Base-by-base conservation (phyloP, 1,140 invertebrate genomes). In the Drosophila tani region DNA sequence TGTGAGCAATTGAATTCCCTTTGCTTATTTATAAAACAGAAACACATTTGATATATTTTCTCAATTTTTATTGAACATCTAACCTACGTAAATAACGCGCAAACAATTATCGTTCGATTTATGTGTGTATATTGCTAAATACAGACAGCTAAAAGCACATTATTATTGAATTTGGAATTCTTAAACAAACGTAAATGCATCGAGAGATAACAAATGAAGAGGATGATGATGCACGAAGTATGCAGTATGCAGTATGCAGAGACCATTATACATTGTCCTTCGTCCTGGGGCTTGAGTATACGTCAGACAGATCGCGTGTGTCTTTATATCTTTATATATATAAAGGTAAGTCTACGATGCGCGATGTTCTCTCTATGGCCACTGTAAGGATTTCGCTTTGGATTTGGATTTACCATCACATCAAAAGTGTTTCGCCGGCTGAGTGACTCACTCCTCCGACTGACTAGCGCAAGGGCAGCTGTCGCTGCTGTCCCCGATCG, bases 401-500 rank as follows among this genome's bases (percentile, higher is more conserved):
- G 58, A 45, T 68, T 64, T 50, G 51, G 57, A 41, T 57, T 40
- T 56, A 60, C 40, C 66, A 68, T 68, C 63, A 68, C 68, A 60
- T 71, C 35, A 11, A 46, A 9, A 65, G 17, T 62, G n/a, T n/a
- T n/a, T 70, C 8, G 12, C 40, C 38, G 32, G 40, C 49, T 46
- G 43, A 40, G 60, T 17, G 24, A 56, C 41, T 49, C 59, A 75
- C 69, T 38, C 41, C 17, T 4, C 35, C 29, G 43, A 2, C 32
- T 56, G 71, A 55, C 75, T 83, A 91, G 35, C 88, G 88, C 32
- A 87, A 43, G n/a, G 75, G 77, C 12, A 91, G 85, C 56, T 92
- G 91, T 15, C 91, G 82, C 46, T 92, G 91, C 56, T 86, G 88
- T 12, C 92, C 91, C 8, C 95, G 94, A 93, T 96, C 95, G 86